Evolutionary conservation across 2,113 vertebrate species (phyloP).

Genomic region (Falcunculus frontatus): DNA sequence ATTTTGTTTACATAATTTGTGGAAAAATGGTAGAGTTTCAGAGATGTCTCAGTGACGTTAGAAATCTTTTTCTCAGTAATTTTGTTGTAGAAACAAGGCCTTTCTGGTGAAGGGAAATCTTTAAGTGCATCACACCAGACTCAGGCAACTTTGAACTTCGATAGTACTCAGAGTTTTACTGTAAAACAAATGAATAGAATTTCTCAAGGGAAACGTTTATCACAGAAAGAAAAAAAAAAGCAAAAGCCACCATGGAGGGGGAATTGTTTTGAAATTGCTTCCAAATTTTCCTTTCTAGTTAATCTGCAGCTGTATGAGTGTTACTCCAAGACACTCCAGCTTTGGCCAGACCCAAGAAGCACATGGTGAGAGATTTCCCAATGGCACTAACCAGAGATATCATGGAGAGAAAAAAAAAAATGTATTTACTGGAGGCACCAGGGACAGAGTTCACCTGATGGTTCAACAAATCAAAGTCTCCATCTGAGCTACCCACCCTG

Average conservation of each 20-base stretch:
- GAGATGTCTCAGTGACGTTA: background rate
- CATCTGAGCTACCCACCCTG: background rate
- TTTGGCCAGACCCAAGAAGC: background rate
- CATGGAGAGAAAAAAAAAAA: background rate
- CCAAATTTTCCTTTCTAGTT: background rate
- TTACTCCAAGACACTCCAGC: background rate
- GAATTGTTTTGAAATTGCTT: background rate
- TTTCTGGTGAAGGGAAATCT: background rate
- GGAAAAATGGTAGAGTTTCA: conserved; percentile 15
- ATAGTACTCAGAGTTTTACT: background rate
- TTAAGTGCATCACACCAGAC: background rate
- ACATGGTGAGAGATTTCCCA: background rate
- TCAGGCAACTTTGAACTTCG: background rate
- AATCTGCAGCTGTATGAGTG: background rate
- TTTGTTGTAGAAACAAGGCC: background rate
- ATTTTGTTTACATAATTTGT: conserved; percentile 39
- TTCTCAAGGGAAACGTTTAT: background rate
- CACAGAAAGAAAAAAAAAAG: background rate
- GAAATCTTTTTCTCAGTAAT: background rate
- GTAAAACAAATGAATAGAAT: background rate
- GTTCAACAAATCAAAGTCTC: background rate
- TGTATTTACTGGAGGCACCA: background rate
- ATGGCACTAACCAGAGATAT: background rate
- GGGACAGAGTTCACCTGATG: background rate
- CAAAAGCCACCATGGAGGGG: background rate